Evolutionary conservation across 2,888 invertebrate species (phyloP).

Genomic region (Aplocera efformata): DNA sequence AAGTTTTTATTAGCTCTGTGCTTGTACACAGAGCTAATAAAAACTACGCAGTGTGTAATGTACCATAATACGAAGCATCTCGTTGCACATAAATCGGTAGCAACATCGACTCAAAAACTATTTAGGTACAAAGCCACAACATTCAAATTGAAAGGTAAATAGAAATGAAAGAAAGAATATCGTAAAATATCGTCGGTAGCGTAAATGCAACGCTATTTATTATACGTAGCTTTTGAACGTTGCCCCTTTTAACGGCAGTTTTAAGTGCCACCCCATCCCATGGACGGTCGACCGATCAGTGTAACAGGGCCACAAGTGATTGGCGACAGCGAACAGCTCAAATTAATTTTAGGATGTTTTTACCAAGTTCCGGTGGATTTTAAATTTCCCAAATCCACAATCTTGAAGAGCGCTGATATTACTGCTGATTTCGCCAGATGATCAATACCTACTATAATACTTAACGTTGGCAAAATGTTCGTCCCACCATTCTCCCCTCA

Average conservation of each 20-base stretch:
- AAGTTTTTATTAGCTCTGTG: too few species aligned
- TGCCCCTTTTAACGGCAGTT: constrained; percentile 72
- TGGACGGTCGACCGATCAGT: constrained; percentile 43
- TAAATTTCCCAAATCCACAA: too few species aligned
- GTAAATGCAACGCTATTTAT: constrained; percentile 73
- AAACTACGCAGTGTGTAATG: too few species aligned
- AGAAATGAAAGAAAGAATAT: constrained; percentile 62
- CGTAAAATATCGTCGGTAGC: constrained; percentile 64
- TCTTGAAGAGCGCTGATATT: constrained; percentile 12
- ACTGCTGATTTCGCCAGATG: constrained; percentile 7
- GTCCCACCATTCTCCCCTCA: too few species aligned
- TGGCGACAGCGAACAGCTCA: constrained; percentile 21
- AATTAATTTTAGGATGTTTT: constrained; percentile 14
- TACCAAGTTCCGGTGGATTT: constrained; percentile 2
- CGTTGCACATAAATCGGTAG: too few species aligned
- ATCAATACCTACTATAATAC: too few species aligned
- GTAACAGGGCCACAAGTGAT: constrained; percentile 28
- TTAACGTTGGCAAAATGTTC: too few species aligned
- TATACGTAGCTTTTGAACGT: constrained; percentile 70
- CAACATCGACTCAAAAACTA: constrained; percentile 6
- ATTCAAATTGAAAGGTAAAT: constrained; percentile 34
- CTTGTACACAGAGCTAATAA: too few species aligned
- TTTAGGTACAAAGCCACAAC: constrained; percentile 13
- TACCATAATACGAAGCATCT: too few species aligned
- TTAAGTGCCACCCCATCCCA: constrained; percentile 65